phyloP scores from a whole-genome alignment of 2,113 vertebrate genomes.

The Chloebia gouldiae region DNA sequence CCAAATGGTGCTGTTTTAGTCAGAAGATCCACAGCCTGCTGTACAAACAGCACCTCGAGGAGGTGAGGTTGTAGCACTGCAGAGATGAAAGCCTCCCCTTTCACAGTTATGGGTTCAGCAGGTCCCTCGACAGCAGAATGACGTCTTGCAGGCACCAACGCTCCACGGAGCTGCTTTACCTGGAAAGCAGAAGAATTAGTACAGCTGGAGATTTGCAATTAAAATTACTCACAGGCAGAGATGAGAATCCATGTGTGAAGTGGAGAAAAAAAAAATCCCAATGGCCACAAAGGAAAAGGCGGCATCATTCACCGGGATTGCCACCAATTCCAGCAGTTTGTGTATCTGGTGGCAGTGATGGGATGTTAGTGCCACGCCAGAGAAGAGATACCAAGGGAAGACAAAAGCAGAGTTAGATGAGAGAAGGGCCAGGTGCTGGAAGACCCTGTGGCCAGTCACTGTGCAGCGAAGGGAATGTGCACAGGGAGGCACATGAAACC shows the following conservation, averaged over 20 bases:
- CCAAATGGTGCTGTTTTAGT: neutral
- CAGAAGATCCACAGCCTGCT: conserved; percentile 1
- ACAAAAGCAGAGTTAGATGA: neutral
- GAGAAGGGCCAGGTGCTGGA: neutral
- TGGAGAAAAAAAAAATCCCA: neutral
- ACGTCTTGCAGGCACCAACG: neutral
- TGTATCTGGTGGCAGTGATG: neutral
- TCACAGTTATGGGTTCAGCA: conserved; percentile 36
- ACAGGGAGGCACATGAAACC: neutral
- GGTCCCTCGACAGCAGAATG: conserved; percentile 33
- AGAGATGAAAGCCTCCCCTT: conserved; percentile 34
- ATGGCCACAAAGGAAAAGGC: neutral
- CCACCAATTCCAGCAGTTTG: neutral
- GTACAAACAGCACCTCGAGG: conserved; percentile 18
- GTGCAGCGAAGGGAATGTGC: neutral
- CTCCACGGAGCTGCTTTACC: conserved; percentile 52
- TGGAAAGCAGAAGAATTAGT: conserved; percentile 49
- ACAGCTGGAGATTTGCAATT: neutral
- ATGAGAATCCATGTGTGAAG: neutral
- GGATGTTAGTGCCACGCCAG: neutral
- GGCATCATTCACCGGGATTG: neutral
- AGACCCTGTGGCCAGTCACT: neutral
- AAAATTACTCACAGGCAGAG: neutral
- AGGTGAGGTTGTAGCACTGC: neutral
- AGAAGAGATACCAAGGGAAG: neutral